Evolutionary conservation across 2,888 invertebrate species (phyloP).

Genomic region (Rhopalosiphum nymphaeae): DNA sequence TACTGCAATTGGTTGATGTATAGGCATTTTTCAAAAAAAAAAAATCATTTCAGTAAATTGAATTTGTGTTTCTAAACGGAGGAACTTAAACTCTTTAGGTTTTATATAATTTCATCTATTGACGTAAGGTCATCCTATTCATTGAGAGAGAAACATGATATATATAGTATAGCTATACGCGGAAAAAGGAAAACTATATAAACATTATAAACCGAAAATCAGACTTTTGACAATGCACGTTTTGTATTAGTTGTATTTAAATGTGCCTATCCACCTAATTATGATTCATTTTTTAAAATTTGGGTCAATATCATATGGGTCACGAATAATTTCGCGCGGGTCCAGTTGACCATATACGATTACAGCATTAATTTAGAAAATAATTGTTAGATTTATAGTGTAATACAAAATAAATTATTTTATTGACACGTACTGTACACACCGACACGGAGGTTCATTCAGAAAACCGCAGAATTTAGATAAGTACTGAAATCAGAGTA

Average conservation of each 20-base stretch:
- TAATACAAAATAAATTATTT: background rate
- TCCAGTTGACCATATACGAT: background rate
- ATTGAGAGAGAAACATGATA: background rate
- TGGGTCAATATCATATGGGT: background rate
- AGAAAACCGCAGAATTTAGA: background rate
- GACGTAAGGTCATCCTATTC: background rate
- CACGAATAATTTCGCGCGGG: background rate
- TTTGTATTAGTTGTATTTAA: background rate
- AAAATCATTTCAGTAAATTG: background rate
- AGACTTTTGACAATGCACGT: background rate
- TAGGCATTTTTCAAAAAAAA: background rate
- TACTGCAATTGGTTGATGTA: background rate
- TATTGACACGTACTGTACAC: background rate
- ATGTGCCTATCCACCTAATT: background rate
- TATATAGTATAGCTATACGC: background rate
- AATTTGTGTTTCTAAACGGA: background rate
- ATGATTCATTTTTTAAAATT: background rate
- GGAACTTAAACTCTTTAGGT: background rate
- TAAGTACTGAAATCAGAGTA: background rate
- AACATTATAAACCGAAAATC: background rate
- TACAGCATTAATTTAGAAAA: background rate
- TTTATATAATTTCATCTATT: background rate
- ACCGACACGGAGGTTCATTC: background rate
- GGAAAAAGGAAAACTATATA: background rate
- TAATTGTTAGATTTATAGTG: background rate